Conservation (phyloP, 2,888 invertebrate species). For the Iselma pallidipennis region DNA sequence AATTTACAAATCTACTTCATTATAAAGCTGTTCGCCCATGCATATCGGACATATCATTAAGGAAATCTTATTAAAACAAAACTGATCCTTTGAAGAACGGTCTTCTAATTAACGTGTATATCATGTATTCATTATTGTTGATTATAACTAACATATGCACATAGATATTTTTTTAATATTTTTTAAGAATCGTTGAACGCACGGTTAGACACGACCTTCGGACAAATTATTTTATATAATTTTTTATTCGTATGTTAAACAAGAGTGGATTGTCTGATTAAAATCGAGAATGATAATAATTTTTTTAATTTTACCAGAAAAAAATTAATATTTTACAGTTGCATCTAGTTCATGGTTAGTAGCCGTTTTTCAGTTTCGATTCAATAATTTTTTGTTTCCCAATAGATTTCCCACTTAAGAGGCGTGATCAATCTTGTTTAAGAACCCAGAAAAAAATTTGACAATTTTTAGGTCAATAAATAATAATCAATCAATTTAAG, state of each 20-base stretch:
- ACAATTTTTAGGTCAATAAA: no score
- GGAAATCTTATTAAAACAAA: background rate
- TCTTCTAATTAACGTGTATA: background rate
- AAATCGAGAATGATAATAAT: background rate
- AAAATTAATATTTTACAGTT: background rate
- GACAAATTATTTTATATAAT: background rate
- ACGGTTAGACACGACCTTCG: conserved; percentile 5
- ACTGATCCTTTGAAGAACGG: background rate
- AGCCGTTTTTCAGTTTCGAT: background rate
- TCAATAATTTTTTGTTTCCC: background rate
- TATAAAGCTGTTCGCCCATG: background rate
- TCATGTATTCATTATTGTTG: background rate
- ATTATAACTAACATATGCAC: background rate
- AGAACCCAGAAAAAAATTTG: no score
- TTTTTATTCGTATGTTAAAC: background rate
- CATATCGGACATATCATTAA: background rate
- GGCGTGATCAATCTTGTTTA: no score
- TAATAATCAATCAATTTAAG: no score
- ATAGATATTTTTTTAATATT: no score
- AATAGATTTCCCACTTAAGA: no score
- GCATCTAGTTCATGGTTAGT: background rate
- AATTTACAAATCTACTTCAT: no score
- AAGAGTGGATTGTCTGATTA: background rate
- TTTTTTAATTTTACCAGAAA: background rate
- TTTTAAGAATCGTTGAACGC: background rate